Percentiles rank a stretch among this genome's conserved stretches.
Conservation (phyloP, 2,797 vertebrate genomes). For the Lindbergichthys nudifrons region DNA sequence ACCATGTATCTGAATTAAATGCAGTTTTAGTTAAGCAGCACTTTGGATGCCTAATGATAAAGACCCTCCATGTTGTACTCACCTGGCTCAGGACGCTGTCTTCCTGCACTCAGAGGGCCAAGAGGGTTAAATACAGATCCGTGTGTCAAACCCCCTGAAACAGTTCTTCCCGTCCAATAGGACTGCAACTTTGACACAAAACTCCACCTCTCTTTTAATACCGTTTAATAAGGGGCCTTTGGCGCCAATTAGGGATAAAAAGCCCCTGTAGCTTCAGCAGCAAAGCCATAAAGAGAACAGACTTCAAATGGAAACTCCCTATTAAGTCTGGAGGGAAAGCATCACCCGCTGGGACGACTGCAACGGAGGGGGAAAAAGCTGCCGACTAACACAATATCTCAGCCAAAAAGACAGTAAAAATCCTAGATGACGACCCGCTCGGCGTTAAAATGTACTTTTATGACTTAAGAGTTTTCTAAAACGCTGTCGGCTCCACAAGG, state of each 20-base stretch:
- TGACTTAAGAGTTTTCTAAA: constrained; percentile 21
- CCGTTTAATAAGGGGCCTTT: constrained; percentile 70
- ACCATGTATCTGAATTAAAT: neutral
- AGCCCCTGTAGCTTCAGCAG: constrained; percentile 52
- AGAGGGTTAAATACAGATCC: constrained; percentile 76
- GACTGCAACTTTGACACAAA: constrained; percentile 27
- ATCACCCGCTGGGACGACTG: constrained; percentile 78
- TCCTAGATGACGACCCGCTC: constrained; percentile 1
- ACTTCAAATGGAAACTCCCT: constrained; percentile 81
- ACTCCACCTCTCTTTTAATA: constrained; percentile 57
- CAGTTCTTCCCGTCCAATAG: constrained; percentile 63
- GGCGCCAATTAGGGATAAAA: constrained; percentile 75
- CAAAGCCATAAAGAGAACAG: constrained; percentile 70
- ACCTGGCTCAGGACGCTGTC: constrained; percentile 69
- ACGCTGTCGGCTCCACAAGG: constrained; percentile 1
- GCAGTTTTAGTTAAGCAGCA: neutral
- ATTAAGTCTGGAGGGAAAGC: constrained; percentile 70
- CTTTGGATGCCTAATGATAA: neutral
- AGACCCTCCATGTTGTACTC: constrained; percentile 48
- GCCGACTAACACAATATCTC: constrained; percentile 55
- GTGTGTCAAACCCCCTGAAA: constrained; percentile 37
- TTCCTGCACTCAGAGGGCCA: constrained; percentile 37
- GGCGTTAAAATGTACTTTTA: constrained; percentile 9
- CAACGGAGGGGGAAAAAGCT: constrained; percentile 64
- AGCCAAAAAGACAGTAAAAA: constrained; percentile 42